Base-by-base conservation (phyloP, 1,140 invertebrate genomes). In the Pseudachorutes palmiensis region DNA sequence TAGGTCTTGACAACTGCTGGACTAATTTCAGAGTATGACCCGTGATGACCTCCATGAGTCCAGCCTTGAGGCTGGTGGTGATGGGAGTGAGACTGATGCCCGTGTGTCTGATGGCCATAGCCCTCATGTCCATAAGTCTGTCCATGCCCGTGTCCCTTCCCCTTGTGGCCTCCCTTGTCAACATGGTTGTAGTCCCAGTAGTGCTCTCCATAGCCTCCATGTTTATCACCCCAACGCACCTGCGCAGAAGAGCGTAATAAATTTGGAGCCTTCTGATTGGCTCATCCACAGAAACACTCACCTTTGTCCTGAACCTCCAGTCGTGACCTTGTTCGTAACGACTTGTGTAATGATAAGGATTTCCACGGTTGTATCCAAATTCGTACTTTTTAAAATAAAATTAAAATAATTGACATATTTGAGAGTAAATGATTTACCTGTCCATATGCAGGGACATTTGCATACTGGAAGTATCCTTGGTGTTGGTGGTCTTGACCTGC, bases 101-200 rank as follows among this genome's bases (percentile, higher is more conserved):
- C 58, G 45, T 62, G 45, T 3, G 36, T 28, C 2, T 57, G 48
- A 36, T 31, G 22, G 12, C 51, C 30, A 1, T 55, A 48, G 9
- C 59, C 31, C 0, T 59, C 66, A 24, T 61, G 30, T 24, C 60
- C 59, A 31, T 48, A 24, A 29, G 62, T 61, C 31, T 66, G 60
- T 28, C 61, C 64, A 24, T 61, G 29, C n/a, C 65, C 65, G 36
- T 66, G 60, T 26, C 61, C 64, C 14, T 67, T 30, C 0, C 61
- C 66, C 9, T 68, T 63, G n/a, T 60, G n/a, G n/a, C n/a, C 26
- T 14, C 67, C 67, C 41, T 72, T 72, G 57, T 72, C 73, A 28
- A 49, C 75, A 66, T 79, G 78, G 68, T 79, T 79, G 73, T 79
- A 79, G 49, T 79, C 77, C 64, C 66, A 78, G 74, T 77, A 78